phyloP scores from a whole-genome alignment of 1,140 invertebrate species.

The Drosophila guanche region DNA sequence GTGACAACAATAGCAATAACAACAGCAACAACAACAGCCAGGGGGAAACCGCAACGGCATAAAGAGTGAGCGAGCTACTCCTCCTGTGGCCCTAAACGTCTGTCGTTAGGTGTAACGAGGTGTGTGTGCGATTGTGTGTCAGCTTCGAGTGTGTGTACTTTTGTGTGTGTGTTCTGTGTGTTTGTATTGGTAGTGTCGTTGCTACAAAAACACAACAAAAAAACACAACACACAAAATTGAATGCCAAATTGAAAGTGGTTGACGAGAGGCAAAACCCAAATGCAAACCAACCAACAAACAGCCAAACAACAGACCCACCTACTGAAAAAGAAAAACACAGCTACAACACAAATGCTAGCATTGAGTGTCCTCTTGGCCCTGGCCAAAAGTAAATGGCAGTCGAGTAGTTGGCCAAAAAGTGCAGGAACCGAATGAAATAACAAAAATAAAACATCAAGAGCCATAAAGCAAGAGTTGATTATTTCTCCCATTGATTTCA shows the following conservation, averaged over 20 bases:
- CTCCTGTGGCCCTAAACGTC: conserved; percentile 45
- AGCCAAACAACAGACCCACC: too few relatives aligned
- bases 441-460: conserved; percentile 10
- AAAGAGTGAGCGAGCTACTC: conserved; percentile 51
- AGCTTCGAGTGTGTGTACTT: conserved; percentile 22
- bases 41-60: conserved; percentile 28
- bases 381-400: conserved; percentile 42
- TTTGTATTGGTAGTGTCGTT: conserved; percentile 56
- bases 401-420: conserved; percentile 35
- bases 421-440: conserved; percentile 14
- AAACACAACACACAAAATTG: conserved; percentile 36
- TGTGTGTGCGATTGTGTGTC: conserved; percentile 35
- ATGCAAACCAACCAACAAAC: conserved; percentile 3
- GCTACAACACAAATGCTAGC: conserved; percentile 45
- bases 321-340: conserved; percentile 29
- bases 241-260: conserved; percentile 74
- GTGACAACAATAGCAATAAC: conserved; percentile 27
- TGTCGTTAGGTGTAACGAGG: conserved; percentile 61
- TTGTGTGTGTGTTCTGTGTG: conserved; percentile 48
- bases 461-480: conserved; percentile 62
- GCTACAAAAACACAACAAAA: conserved; percentile 49
- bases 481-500: conserved; percentile 59
- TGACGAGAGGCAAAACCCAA: conserved; percentile 52
- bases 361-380: conserved; percentile 43
- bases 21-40: conserved; percentile 28